Evolutionary conservation across 2,888 invertebrate species (phyloP).

Genomic region (Trypoxylon attenuatum): DNA sequence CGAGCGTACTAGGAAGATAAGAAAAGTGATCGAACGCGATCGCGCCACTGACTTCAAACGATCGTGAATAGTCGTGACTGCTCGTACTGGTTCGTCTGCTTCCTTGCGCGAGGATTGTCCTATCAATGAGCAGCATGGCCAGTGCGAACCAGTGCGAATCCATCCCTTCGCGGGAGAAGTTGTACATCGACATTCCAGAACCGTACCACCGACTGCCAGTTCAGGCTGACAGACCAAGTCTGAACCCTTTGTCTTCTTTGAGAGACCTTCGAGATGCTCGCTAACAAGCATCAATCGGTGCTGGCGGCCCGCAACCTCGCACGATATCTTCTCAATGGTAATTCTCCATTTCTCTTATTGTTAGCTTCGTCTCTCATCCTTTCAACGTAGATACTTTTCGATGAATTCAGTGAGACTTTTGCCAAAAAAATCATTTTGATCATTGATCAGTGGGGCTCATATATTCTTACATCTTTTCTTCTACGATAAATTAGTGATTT

Average conservation of each 20-base stretch:
- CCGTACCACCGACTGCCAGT: background rate
- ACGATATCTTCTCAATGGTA: conserved; percentile 38
- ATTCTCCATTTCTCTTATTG: background rate
- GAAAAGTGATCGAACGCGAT: background rate
- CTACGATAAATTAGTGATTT: background rate
- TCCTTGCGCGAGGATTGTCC: conserved; percentile 34
- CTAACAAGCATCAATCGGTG: conserved; percentile 41
- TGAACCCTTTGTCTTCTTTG: background rate
- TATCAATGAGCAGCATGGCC: conserved; percentile 15
- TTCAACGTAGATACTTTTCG: background rate
- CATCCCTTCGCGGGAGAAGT: conserved; percentile 33
- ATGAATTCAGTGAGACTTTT: background rate
- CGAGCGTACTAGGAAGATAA: no score
- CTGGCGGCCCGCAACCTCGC: conserved; percentile 18
- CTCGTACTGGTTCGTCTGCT: conserved; percentile 20
- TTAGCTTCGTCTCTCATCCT: background rate
- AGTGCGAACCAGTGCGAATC: conserved; percentile 44
- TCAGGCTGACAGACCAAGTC: background rate
- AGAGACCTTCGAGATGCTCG: conserved; percentile 36
- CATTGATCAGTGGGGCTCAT: no score
- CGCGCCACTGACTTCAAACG: conserved; percentile 18
- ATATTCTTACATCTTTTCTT: background rate
- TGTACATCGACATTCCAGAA: background rate
- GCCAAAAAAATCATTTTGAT: no score
- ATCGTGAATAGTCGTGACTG: conserved; percentile 39